Percentiles rank a stretch among this genome's conserved stretches.
Evolutionary conservation across 2,113 vertebrate genomes (phyloP).

Genomic region (Struthio camelus): DNA sequence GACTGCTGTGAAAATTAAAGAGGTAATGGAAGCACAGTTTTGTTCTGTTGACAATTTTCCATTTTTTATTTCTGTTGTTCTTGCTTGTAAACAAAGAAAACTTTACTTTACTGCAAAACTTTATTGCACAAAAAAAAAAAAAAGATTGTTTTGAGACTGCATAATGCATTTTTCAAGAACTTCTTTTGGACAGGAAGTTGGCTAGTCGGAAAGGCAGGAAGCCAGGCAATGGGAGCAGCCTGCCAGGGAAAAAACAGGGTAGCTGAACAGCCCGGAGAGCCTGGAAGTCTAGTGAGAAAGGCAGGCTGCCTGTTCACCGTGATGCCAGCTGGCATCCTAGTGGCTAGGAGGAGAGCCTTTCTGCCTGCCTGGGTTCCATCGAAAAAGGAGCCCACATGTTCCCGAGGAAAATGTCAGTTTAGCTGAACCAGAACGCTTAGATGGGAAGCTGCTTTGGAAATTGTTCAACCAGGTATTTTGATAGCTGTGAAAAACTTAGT

Average conservation of each 20-base stretch:
- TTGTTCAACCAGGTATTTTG: background rate
- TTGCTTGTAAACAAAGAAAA: background rate
- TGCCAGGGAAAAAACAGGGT: background rate
- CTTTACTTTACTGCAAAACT: background rate
- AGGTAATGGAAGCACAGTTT: slow-evolving; percentile 8
- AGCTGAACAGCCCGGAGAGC: background rate
- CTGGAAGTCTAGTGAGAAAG: background rate
- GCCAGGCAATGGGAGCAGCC: background rate
- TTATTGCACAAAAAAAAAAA: background rate
- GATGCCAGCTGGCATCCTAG: background rate
- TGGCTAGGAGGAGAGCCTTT: background rate
- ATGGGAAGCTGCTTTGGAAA: background rate
- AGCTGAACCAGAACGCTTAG: background rate
- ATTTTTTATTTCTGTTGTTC: background rate
- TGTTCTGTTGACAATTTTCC: background rate
- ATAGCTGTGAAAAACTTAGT: background rate
- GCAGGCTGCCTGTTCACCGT: background rate
- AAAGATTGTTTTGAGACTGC: background rate
- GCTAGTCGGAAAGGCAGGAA: no score
- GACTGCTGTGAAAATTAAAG: background rate
- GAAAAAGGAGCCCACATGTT: background rate
- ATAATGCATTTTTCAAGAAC: background rate
- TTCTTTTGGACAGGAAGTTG: background rate
- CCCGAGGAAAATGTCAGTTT: background rate
- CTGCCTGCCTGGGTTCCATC: background rate